A percentile compares a stretch with the other conserved stretches of the same genome.
phyloP scores from a whole-genome alignment of 2,888 invertebrate genomes.

The Aphidius colemani region DNA sequence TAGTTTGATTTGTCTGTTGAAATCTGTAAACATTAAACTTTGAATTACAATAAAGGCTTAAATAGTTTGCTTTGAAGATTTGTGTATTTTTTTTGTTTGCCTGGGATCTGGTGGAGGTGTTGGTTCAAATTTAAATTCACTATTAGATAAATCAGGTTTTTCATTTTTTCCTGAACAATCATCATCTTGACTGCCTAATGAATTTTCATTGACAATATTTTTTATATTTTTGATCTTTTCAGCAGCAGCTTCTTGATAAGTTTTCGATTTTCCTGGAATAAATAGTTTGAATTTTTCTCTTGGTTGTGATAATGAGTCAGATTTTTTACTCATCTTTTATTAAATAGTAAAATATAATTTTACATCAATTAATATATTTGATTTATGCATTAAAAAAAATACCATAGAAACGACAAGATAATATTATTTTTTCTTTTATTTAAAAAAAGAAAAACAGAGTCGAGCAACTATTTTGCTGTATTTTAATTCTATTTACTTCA shows the following conservation, averaged over 20 bases:
- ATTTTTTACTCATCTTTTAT: no score
- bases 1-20: slow-evolving; percentile 52
- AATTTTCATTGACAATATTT: not conserved
- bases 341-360: no score
- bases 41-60: no score
- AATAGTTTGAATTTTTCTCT: slow-evolving; percentile 8
- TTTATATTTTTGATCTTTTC: slow-evolving; percentile 14
- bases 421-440: no score
- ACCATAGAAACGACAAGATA: no score
- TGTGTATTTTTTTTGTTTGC: slow-evolving; percentile 22
- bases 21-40: slow-evolving; percentile 40
- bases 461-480: no score
- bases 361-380: no score
- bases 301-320: not conserved
- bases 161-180: slow-evolving; percentile 35
- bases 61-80: no score
- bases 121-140: slow-evolving; percentile 13
- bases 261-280: slow-evolving; percentile 5
- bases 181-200: slow-evolving; percentile 39
- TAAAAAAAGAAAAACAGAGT: no score
- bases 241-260: not conserved
- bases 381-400: no score
- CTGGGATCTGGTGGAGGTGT: slow-evolving; percentile 43
- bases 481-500: no score
- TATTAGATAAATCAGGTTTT: slow-evolving; percentile 19